Percentiles rank a stretch among this genome's conserved stretches.
Evolutionary conservation across 2,113 vertebrate species (phyloP).

Genomic region (Empidonax traillii): DNA sequence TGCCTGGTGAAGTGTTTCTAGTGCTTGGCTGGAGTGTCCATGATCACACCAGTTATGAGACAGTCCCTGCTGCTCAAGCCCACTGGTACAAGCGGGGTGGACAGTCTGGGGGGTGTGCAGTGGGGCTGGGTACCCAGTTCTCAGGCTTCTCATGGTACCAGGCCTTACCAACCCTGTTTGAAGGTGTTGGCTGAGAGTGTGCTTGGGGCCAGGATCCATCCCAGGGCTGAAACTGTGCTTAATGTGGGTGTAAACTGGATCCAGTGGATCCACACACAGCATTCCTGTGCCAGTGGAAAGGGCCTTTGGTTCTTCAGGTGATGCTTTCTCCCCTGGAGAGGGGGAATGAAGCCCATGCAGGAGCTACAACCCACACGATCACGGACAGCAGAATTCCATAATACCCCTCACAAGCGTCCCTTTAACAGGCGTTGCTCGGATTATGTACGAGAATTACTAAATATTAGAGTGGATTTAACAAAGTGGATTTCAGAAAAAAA

Average conservation of each 20-base stretch:
- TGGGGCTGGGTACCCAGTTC: neutral
- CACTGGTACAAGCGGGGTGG: rapidly evolving
- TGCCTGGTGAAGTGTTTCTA: neutral
- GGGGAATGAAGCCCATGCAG: neutral
- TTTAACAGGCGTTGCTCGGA: neutral
- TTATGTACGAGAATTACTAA: neutral
- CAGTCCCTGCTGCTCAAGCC: neutral
- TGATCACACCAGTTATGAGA: too few species aligned
- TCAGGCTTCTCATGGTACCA: neutral
- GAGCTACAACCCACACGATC: rapidly evolving
- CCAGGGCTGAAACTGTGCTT: neutral
- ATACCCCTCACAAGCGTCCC: neutral
- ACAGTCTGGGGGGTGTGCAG: neutral
- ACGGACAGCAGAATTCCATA: neutral
- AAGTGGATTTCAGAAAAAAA: neutral
- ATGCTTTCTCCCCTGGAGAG: neutral
- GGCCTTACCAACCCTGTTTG: neutral
- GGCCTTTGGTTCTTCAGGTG: neutral
- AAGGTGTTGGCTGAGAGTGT: neutral
- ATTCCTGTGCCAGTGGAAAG: neutral
- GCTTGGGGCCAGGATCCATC: neutral
- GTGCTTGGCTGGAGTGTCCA: neutral
- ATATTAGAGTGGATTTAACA: neutral
- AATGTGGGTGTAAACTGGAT: neutral
- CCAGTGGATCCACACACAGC: neutral